Evolutionary conservation across 2,113 vertebrate species (phyloP).

Genomic region (Corythornis vintsioides): DNA sequence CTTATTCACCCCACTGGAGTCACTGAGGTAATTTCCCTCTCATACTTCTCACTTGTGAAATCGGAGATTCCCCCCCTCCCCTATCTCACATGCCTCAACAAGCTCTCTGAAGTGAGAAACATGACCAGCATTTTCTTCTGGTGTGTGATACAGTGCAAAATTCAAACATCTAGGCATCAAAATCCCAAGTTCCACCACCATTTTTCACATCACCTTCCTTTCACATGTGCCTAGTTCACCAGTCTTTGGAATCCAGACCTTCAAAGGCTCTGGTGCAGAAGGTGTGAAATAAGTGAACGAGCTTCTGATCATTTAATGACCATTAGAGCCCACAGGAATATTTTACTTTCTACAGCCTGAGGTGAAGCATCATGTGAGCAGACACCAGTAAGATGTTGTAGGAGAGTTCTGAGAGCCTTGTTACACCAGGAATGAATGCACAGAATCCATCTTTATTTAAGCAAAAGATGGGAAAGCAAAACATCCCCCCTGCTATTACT

Average conservation of each 20-base stretch:
- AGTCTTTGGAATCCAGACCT: neutral
- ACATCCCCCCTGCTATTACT: neutral
- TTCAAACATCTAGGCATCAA: no score
- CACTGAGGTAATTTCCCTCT: neutral
- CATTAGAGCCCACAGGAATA: neutral
- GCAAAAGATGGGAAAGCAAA: neutral
- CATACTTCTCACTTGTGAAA: neutral
- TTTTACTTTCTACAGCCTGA: neutral
- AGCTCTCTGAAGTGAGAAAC: neutral
- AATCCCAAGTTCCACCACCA: no score
- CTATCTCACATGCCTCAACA: neutral
- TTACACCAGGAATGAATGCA: neutral
- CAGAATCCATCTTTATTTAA: neutral
- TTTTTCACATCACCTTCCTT: neutral
- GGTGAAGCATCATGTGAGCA: neutral
- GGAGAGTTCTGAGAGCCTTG: neutral
- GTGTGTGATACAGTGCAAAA: neutral
- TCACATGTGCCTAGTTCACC: neutral
- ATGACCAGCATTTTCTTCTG: neutral
- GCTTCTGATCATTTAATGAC: neutral
- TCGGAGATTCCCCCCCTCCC: neutral
- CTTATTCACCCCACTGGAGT: neutral
- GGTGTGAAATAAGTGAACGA: neutral
- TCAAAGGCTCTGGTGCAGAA: neutral
- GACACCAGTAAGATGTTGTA: neutral